Percentiles rank a stretch among this genome's conserved stretches.
Evolutionary conservation across 2,113 vertebrate genomes (phyloP).

Genomic region (Hyperopisus bebe): DNA sequence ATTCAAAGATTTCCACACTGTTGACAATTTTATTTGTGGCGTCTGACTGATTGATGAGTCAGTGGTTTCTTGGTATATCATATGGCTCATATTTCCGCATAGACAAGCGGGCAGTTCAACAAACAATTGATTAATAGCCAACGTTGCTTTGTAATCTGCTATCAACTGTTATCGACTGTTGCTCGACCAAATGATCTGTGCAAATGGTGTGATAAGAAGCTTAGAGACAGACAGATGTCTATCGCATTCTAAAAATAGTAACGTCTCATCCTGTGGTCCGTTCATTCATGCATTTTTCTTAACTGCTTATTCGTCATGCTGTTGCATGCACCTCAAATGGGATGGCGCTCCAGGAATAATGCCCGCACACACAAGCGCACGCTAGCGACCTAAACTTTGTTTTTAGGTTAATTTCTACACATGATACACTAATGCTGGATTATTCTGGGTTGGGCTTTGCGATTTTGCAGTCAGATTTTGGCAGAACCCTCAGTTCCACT

Average conservation of each 20-base stretch:
- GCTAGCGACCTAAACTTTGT: not conserved
- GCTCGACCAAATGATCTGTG: not conserved
- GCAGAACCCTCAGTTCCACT: slow-evolving; percentile 61
- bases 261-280: not conserved
- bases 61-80: not conserved
- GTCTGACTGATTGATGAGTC: not conserved
- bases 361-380: not conserved
- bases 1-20: not conserved
- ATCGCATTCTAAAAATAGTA: not conserved
- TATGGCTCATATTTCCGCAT: not conserved
- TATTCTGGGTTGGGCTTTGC: slow-evolving; percentile 9
- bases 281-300: not conserved
- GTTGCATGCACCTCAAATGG: not conserved
- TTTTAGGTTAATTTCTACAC: not conserved
- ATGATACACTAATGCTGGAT: not conserved
- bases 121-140: not conserved
- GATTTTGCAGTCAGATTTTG: slow-evolving; percentile 43
- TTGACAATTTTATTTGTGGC: not conserved
- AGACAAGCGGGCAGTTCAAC: not conserved
- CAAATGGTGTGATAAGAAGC: not conserved
- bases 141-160: not conserved
- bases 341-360: not conserved
- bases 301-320: not conserved
- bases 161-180: not conserved
- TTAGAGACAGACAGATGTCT: not conserved